These are phyloP conservation scores for Aricia agestis DNA, from an alignment of 1,140 invertebrate genomes.

Conservation along the genomic window DNA sequence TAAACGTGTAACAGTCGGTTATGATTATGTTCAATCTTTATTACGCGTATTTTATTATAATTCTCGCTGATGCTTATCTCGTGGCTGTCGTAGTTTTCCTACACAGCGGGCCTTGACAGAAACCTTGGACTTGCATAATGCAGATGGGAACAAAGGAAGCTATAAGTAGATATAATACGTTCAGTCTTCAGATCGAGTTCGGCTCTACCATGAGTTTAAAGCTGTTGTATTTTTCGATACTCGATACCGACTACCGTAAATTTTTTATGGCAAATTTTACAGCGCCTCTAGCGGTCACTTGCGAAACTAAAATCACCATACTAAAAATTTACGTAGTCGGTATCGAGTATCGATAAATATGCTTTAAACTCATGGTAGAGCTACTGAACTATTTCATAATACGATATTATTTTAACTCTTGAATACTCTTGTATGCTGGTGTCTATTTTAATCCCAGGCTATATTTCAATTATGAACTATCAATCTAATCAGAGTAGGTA, in stretches of 20 bases:
- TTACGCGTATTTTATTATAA: background rate
- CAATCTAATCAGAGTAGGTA: no score
- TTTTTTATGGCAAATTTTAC: no score
- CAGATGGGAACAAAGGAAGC: slow-evolving; percentile 15
- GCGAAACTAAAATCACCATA: no score
- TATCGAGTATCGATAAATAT: no score
- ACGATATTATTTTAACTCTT: background rate
- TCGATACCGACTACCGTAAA: no score
- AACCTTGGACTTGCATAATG: slow-evolving; percentile 10
- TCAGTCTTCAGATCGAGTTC: background rate
- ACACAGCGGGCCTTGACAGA: slow-evolving; percentile 1
- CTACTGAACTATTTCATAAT: background rate
- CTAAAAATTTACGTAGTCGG: no score
- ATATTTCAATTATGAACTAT: background rate
- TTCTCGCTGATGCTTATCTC: background rate
- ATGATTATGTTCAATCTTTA: background rate
- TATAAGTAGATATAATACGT: background rate
- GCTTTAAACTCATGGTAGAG: no score
- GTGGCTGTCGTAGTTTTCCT: slow-evolving; percentile 1
- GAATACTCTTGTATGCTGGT: background rate
- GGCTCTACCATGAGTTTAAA: no score
- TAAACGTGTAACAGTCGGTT: background rate
- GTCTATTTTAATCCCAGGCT: background rate
- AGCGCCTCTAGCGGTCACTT: no score
- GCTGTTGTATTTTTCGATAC: no score